These are phyloP conservation scores for Diaphora mendica DNA, from an alignment of 2,888 invertebrate genomes.

Conservation along the genomic window DNA sequence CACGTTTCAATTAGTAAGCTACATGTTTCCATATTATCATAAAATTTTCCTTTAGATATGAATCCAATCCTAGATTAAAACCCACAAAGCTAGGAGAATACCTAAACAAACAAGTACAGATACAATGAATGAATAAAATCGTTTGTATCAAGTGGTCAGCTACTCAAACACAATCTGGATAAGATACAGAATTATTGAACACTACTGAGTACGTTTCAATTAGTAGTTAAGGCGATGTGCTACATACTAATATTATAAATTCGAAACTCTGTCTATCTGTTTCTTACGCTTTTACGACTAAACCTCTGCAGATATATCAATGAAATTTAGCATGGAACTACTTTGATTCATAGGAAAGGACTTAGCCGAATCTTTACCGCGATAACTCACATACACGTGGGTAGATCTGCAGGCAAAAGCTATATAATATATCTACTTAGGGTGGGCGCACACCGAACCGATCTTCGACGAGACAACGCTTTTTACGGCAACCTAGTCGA, in stretches of 20 bases:
- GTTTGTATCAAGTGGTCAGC: slow-evolving; percentile 21
- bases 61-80: slow-evolving; percentile 2
- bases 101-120: neutral
- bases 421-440: too few relatives aligned
- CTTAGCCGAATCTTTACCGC: too few relatives aligned
- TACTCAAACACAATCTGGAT: slow-evolving; percentile 32
- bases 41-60: neutral
- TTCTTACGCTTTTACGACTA: too few relatives aligned
- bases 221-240: slow-evolving; percentile 42
- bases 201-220: slow-evolving; percentile 44
- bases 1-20: neutral
- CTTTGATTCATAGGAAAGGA: too few relatives aligned
- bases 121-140: slow-evolving; percentile 13
- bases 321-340: too few relatives aligned
- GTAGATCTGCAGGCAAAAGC: too few relatives aligned
- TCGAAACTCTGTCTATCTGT: too few relatives aligned
- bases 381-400: too few relatives aligned
- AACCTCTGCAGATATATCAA: too few relatives aligned
- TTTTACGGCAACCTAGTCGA: too few relatives aligned
- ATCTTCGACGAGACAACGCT: too few relatives aligned
- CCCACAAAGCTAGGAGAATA: neutral
- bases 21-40: neutral
- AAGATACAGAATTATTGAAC: slow-evolving; percentile 46
- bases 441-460: too few relatives aligned
- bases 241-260: neutral